phyloP scores from a whole-genome alignment of 1,140 invertebrate genomes.

The Solenopsis invicta region DNA sequence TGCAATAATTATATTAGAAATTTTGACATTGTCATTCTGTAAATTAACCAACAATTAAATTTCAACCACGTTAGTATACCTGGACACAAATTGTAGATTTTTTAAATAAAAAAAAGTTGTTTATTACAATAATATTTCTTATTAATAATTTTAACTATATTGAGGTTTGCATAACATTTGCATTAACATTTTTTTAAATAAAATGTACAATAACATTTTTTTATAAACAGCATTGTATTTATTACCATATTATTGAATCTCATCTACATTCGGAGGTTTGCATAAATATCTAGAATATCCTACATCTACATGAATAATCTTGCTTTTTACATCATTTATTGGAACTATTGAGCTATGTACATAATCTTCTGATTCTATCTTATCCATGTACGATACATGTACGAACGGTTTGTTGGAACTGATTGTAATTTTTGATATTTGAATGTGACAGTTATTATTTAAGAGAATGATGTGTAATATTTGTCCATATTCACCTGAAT shows the following conservation, averaged over 20 bases:
- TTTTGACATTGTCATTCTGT: no score
- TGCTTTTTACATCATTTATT: neutral
- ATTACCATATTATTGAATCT: conserved; percentile 1
- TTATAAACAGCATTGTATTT: no score
- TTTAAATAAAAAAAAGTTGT: no score
- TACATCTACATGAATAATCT: neutral
- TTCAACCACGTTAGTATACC: no score
- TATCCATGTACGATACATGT: conserved; percentile 22
- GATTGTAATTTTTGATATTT: conserved; percentile 28
- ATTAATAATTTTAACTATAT: no score
- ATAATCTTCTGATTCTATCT: conserved; percentile 33
- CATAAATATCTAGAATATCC: conserved; percentile 1
- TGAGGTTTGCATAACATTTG: no score
- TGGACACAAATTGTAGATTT: no score
- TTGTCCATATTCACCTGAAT: conserved; percentile 29
- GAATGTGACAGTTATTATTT: conserved; percentile 15
- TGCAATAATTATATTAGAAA: no score
- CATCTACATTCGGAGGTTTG: neutral
- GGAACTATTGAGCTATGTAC: conserved; percentile 15
- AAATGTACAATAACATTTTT: no score
- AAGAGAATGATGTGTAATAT: conserved; percentile 22
- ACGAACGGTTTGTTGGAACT: conserved; percentile 19
- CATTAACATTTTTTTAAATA: no score
- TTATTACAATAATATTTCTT: no score
- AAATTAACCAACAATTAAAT: no score